phyloP scores from a whole-genome alignment of 1,140 invertebrate species.

The Onthophagus taurus region DNA sequence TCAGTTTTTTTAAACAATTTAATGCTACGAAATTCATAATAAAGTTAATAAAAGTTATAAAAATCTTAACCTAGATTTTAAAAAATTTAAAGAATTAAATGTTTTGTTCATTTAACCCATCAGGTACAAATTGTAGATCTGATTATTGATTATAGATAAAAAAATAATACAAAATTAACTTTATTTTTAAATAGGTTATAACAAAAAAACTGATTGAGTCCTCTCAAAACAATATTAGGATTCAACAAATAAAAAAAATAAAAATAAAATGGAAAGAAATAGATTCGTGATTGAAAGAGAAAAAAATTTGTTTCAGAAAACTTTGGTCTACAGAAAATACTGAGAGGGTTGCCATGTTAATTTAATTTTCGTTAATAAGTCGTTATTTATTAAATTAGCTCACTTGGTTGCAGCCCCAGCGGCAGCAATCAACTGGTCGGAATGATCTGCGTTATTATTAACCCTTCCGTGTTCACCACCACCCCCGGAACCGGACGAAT shows the following conservation, averaged over 20 bases:
- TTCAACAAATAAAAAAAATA: slow-evolving; percentile 22
- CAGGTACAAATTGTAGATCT: no score
- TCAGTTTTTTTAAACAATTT: no score
- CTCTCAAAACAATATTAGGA: slow-evolving; percentile 16
- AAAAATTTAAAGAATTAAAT: no score
- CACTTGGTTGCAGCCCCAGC: slow-evolving; percentile 5
- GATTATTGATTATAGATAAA: not conserved
- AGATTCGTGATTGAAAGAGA: no score
- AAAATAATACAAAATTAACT: slow-evolving; percentile 15
- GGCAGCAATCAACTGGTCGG: slow-evolving; percentile 19
- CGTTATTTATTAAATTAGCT: not conserved
- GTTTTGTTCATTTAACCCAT: no score
- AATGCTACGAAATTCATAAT: no score
- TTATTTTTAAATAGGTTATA: slow-evolving; percentile 11
- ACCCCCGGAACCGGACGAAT: no score
- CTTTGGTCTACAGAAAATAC: slow-evolving; percentile 40
- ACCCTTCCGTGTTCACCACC: no score
- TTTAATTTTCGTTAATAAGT: slow-evolving; percentile 10
- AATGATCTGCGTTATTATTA: slow-evolving; percentile 40
- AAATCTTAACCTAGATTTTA: no score
- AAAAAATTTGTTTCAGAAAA: no score
- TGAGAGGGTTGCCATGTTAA: slow-evolving; percentile 22
- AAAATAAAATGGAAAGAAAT: no score
- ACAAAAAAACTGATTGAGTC: slow-evolving; percentile 10
- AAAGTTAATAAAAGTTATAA: no score